A percentile compares a stretch with the other conserved stretches of the same genome.
Evolutionary conservation across 2,888 invertebrate genomes (phyloP).

Genomic region (Muschampia plurimacula): DNA sequence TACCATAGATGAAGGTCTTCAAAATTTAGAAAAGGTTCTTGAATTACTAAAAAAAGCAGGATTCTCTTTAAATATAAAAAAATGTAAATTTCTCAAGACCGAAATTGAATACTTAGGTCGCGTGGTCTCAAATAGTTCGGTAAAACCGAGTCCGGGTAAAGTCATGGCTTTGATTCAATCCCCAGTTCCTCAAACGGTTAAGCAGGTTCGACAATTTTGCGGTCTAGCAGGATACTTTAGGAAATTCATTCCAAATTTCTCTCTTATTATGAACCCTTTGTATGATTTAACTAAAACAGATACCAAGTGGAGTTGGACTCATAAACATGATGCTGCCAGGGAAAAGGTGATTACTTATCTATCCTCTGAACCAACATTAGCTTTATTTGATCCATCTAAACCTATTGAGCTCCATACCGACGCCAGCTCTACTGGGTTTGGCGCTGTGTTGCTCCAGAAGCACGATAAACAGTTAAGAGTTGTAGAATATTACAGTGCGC

Average conservation of each 20-base stretch:
- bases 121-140: slow-evolving; percentile 41
- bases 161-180: slow-evolving; percentile 38
- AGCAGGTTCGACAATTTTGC: slow-evolving; percentile 27
- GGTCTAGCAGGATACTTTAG: slow-evolving; percentile 42
- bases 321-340: neutral
- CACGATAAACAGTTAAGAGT: slow-evolving; percentile 12
- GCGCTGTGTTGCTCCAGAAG: slow-evolving; percentile 39
- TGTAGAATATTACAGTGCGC: slow-evolving; percentile 40
- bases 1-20: no score
- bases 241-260: slow-evolving; percentile 19
- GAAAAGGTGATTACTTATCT: slow-evolving; percentile 40
- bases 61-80: slow-evolving; percentile 44
- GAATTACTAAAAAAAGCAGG: slow-evolving; percentile 35
- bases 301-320: slow-evolving; percentile 7
- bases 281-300: slow-evolving; percentile 28
- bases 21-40: slow-evolving; percentile 1
- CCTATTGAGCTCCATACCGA: slow-evolving; percentile 42
- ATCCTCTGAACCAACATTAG: slow-evolving; percentile 39
- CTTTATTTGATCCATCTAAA: slow-evolving; percentile 40
- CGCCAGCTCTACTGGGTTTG: slow-evolving; percentile 46
- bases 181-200: slow-evolving; percentile 20
- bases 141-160: slow-evolving; percentile 47
- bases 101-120: slow-evolving; percentile 45
- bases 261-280: slow-evolving; percentile 9
- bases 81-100: slow-evolving; percentile 37